phyloP scores from a whole-genome alignment of 2,797 vertebrate genomes.

The Xiphophorus birchmanni region DNA sequence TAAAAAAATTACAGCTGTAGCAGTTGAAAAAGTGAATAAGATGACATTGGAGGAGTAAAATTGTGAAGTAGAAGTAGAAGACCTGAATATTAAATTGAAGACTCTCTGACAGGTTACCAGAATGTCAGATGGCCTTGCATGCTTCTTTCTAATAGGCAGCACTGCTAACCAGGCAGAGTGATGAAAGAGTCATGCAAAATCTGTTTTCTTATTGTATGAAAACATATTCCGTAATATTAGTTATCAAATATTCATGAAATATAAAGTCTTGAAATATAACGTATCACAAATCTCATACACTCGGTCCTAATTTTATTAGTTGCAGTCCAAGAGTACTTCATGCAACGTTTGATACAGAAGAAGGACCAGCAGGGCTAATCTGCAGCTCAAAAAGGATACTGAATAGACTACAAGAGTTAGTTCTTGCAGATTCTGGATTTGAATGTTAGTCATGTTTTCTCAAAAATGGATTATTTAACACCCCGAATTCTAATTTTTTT shows the following conservation, averaged over 20 bases:
- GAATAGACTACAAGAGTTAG: not conserved
- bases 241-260: not conserved
- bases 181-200: constrained; percentile 10
- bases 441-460: not conserved
- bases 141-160: not conserved
- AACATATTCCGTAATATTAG: too few relatives aligned
- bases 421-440: not conserved
- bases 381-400: not conserved
- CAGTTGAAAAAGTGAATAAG: not conserved
- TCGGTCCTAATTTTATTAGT: not conserved
- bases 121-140: not conserved
- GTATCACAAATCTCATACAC: not conserved
- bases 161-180: not conserved
- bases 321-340: not conserved
- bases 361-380: not conserved
- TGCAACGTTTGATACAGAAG: not conserved
- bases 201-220: too few relatives aligned
- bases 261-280: not conserved
- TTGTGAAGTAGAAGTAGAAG: not conserved
- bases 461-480: not conserved
- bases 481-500: not conserved
- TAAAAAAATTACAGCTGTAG: not conserved
- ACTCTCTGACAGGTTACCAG: not conserved
- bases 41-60: not conserved
- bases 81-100: not conserved